phyloP scores from a whole-genome alignment of 2,888 invertebrate species.

The Stegophylla sp. region DNA sequence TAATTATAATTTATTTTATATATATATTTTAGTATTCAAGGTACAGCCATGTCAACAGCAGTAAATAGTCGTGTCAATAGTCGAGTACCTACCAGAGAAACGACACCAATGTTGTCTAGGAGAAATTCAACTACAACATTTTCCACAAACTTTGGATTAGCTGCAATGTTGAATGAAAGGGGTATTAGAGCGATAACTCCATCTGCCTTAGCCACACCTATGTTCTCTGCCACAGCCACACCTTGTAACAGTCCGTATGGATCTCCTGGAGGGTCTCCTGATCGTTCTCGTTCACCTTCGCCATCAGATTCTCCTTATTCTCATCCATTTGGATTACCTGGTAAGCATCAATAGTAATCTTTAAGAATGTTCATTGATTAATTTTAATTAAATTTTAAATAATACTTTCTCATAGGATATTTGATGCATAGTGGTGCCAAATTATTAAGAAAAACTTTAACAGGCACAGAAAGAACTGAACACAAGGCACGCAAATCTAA shows the following conservation, averaged over 20 bases:
- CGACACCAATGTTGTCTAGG: conserved; percentile 70
- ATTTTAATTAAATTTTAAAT: conserved; percentile 58
- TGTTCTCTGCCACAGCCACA: conserved; percentile 82
- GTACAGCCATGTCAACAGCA: conserved; percentile 75
- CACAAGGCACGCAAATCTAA: conserved; percentile 60
- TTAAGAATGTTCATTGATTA: background rate
- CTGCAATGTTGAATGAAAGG: conserved; percentile 79
- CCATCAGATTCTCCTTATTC: conserved; percentile 67
- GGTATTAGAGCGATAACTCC: conserved; percentile 79
- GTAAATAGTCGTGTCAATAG: conserved; percentile 65
- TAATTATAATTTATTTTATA: conserved; percentile 25
- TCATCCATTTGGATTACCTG: conserved; percentile 69
- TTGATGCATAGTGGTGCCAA: conserved; percentile 73
- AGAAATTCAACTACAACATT: conserved; percentile 82
- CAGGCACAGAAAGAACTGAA: conserved; percentile 60
- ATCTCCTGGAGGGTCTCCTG: conserved; percentile 66
- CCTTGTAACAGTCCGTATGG: conserved; percentile 80
- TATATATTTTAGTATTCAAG: conserved; percentile 66
- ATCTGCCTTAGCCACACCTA: conserved; percentile 72
- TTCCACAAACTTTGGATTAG: conserved; percentile 76
- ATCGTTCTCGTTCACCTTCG: conserved; percentile 70
- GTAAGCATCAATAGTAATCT: conserved; percentile 64
- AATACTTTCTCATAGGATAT: conserved; percentile 66
- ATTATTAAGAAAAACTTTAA: conserved; percentile 71
- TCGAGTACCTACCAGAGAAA: conserved; percentile 64